Base-by-base conservation (phyloP, 2,113 vertebrate species). In the Balaenoptera acutorostrata region DNA sequence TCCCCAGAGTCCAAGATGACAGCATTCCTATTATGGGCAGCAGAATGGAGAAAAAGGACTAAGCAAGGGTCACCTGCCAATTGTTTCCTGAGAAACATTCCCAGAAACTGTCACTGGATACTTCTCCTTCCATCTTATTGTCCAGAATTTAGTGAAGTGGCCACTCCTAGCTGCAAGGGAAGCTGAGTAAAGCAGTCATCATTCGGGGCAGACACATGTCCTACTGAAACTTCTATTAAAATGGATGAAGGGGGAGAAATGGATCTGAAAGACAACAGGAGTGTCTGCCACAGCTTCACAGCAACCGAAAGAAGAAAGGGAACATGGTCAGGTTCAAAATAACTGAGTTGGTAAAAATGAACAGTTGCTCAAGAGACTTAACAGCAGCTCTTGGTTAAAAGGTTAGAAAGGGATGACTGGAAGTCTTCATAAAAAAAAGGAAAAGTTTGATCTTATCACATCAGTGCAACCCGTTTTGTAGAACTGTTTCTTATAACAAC, bases 301-400 rank as follows among this genome's bases (percentile, higher is more conserved):
- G 69, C 75, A 36, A 55, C 44, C 10, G 0, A 74, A 87, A 69
- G 61, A 61, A 80, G 39, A n/a, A 71, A 72, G 39, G 4, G 15
- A 59, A 72, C 1, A 17, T 11, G 55, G 13, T 64, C 80, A 84
- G 21, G 12, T 95, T 64, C 66, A 61, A 91, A 86, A 83, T 55
- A 88, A 63, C n/a, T 55, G 8, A 49, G 18, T 5, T 41, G 2
- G 8, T 31, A 86, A 94, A 96, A 33, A 72, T 18, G 6, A 63
- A 31, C 25, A 57, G 5, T 6, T 91, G 25, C 31, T 91, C 14
- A 17, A 96, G 75, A 88, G 55, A 44, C 31, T 33, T 57, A 66
- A 66, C 1, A 85, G n/a, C 6, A 82, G 18, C 18, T 91, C 61
- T 82, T 93, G 8, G 27, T 78, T n/a, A 92, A 96, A 94, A 15